phyloP scores from a whole-genome alignment of 2,888 invertebrate genomes.

The Parthenolecanium corni region DNA sequence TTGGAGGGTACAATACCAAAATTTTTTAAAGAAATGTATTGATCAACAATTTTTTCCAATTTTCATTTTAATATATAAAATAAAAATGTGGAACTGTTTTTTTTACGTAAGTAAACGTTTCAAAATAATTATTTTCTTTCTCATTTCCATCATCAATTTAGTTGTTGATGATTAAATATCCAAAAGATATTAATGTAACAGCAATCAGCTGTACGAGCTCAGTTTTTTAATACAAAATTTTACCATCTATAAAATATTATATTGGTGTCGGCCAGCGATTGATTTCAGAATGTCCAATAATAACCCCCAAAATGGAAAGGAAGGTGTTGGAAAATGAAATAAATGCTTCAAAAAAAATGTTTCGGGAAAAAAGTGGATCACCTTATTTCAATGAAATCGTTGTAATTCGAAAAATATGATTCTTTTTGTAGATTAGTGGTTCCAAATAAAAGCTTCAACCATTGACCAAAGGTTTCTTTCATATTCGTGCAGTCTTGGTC shows the following conservation, averaged over 20 bases:
- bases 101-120: too few relatives aligned
- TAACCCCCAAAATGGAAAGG: neutral
- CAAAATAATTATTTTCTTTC: too few relatives aligned
- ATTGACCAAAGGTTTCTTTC: slow-evolving; percentile 1
- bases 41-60: too few relatives aligned
- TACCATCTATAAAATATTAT: neutral
- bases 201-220: neutral
- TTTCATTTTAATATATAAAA: too few relatives aligned
- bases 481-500: neutral
- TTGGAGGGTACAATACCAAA: too few relatives aligned
- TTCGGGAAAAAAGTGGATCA: neutral
- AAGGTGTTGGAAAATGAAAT: neutral
- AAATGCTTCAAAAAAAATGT: neutral
- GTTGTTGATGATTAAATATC: too few relatives aligned
- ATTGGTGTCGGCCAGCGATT: neutral
- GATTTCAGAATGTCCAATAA: neutral
- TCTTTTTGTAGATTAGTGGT: neutral
- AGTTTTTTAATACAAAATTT: neutral
- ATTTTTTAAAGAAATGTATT: too few relatives aligned
- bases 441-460: slow-evolving; percentile 9
- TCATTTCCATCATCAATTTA: too few relatives aligned
- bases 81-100: too few relatives aligned
- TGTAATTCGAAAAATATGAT: neutral
- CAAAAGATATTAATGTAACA: too few relatives aligned
- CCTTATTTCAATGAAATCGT: slow-evolving; percentile 11